Evolutionary conservation across 1,140 invertebrate species (phyloP).

Genomic region (Drosophila cardini): DNA sequence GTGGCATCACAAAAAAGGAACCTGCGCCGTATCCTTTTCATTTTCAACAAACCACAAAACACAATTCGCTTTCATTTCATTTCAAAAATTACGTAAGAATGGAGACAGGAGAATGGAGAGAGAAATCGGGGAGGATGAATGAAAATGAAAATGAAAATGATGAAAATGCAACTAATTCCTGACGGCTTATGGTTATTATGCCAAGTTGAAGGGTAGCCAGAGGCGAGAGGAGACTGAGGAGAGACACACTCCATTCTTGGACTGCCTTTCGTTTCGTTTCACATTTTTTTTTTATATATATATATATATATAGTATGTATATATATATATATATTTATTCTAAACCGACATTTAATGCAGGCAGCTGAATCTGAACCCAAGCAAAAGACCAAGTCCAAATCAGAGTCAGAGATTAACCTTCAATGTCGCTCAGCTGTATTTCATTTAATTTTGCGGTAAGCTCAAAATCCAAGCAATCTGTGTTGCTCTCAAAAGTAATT

Average conservation of each 20-base stretch:
- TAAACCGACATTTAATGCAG: slow-evolving; percentile 58
- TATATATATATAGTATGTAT: slow-evolving; percentile 63
- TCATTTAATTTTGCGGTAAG: slow-evolving; percentile 76
- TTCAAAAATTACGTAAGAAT: slow-evolving; percentile 58
- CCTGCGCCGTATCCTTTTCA: slow-evolving; percentile 76
- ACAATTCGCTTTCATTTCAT: slow-evolving; percentile 79
- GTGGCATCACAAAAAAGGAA: slow-evolving; percentile 61
- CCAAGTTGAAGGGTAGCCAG: slow-evolving; percentile 4
- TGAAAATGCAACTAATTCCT: slow-evolving; percentile 83
- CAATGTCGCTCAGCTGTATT: slow-evolving; percentile 61
- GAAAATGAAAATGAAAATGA: slow-evolving; percentile 73
- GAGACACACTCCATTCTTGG: slow-evolving; percentile 2
- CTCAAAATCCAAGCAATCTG: slow-evolving; percentile 64
- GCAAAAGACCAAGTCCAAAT: slow-evolving; percentile 20
- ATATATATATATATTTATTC: slow-evolving; percentile 62
- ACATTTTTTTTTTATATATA: slow-evolving; percentile 44
- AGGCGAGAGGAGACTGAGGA: neutral
- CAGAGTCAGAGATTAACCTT: slow-evolving; percentile 71
- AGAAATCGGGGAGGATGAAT: neutral
- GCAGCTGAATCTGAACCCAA: slow-evolving; percentile 10
- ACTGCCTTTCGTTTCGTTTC: slow-evolving; percentile 6
- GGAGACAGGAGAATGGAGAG: slow-evolving; percentile 5
- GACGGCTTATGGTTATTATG: slow-evolving; percentile 78
- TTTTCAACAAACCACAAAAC: slow-evolving; percentile 76
- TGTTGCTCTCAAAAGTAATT: slow-evolving; percentile 20